Evolutionary conservation across 2,888 invertebrate genomes (phyloP).

Genomic region (Baccha elongata): DNA sequence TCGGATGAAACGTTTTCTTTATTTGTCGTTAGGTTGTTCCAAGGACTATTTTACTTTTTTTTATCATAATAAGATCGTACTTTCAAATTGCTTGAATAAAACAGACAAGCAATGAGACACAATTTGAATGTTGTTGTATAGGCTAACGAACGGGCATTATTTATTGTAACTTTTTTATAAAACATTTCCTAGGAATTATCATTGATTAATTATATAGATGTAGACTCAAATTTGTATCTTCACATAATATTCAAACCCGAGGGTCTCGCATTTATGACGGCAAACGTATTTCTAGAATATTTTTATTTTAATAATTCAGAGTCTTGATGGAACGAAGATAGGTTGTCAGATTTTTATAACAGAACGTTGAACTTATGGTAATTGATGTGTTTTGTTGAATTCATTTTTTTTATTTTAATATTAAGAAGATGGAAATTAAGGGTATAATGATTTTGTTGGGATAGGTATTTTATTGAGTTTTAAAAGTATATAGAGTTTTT

Average conservation of each 20-base stretch:
- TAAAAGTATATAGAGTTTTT: too few species aligned
- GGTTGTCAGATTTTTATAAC: background rate
- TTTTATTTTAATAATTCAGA: background rate
- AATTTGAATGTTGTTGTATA: constrained; percentile 43
- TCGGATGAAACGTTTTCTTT: background rate
- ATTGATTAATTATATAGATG: constrained; percentile 46
- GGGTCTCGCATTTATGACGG: background rate
- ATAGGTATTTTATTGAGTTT: too few species aligned
- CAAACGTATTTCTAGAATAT: background rate
- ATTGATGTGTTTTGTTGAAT: background rate
- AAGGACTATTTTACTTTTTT: constrained; percentile 31
- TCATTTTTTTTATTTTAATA: too few species aligned
- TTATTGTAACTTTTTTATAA: constrained; percentile 41
- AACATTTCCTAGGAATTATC: constrained; percentile 44
- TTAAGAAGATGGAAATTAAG: too few species aligned
- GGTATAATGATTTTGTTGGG: too few species aligned
- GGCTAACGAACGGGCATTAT: constrained; percentile 33
- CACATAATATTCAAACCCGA: background rate
- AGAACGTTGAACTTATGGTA: background rate
- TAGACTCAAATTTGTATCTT: background rate
- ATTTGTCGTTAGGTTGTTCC: constrained; percentile 10
- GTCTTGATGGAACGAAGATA: background rate
- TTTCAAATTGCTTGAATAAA: constrained; percentile 54
- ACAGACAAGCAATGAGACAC: constrained; percentile 48
- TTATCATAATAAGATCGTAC: constrained; percentile 65